Evolutionary conservation across 2,797 vertebrate genomes (phyloP).

Genomic region (Pipistrellus kuhlii): DNA sequence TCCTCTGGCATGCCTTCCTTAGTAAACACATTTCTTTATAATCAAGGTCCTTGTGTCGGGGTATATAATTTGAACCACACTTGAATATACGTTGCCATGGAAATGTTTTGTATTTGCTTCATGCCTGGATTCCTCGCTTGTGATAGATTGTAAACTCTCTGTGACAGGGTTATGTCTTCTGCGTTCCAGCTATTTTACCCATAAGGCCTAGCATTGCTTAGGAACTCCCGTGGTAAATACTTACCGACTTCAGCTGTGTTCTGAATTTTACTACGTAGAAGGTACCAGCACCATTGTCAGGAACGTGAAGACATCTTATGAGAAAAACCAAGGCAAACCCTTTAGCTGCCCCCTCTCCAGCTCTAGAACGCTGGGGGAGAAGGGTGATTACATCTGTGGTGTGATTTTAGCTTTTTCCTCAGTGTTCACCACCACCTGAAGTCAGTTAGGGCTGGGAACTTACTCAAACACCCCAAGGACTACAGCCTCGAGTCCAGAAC

Average conservation of each 20-base stretch:
- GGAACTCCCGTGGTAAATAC: background rate
- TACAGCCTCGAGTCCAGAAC: background rate
- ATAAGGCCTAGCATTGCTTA: background rate
- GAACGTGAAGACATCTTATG: background rate
- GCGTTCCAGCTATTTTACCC: background rate
- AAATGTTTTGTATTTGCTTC: background rate
- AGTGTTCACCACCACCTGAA: background rate
- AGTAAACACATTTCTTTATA: background rate
- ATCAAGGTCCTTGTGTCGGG: background rate
- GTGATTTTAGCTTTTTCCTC: background rate
- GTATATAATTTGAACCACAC: background rate
- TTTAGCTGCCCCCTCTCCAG: background rate
- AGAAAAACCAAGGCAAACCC: background rate
- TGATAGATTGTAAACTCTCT: background rate
- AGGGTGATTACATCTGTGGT: background rate
- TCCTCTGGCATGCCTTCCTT: background rate
- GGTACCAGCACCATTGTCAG: background rate
- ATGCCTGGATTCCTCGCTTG: background rate
- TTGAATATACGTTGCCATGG: background rate
- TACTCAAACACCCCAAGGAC: accelerated
- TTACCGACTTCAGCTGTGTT: background rate
- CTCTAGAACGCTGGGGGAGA: background rate
- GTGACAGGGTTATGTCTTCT: background rate
- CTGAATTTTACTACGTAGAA: background rate
- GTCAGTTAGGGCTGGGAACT: background rate